Evolutionary conservation across 2,888 invertebrate genomes (phyloP), one percentile per base, ranked within the genome.

Genomic region (Hanleya hanleyi): DNA sequence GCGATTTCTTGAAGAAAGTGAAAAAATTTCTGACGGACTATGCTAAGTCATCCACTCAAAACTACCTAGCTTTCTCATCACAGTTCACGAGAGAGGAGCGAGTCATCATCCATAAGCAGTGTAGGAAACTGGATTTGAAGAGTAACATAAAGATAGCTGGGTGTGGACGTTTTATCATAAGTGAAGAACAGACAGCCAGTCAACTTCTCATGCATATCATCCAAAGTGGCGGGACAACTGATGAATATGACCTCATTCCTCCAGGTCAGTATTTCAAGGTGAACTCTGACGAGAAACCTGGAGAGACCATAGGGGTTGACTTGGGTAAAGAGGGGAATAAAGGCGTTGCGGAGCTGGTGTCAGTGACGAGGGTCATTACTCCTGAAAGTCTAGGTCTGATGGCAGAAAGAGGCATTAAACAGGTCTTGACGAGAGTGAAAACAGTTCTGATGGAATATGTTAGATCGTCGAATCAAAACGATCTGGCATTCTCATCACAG

Each of bases 291-390:
- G n/a, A n/a, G n/a, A n/a, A n/a, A n/a, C n/a, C n/a, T n/a, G n/a
- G n/a, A n/a, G n/a, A n/a, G n/a, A n/a, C n/a, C n/a, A 90, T 91
- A 5, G 95, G 95, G 0, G 94, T 94, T 5, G 94, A 94, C 0
- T 90, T 95, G 1, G 95, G 95, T 0, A 91, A 92, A 0, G 90
- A 92, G 0, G 90, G 90, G 0, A 93, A 92, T 0, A 92, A 92
- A 64, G 95, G 95, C 0, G 93, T 94, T 41, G 92, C 91, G 0
- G 93, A 94, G 77, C 95, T 95, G 33, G 90, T 93, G 0, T 87
- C 78, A 1, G 61, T 81, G 35, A 81, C 81, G 12, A 77, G 74
- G 38, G 83, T 88, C 4, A 80, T 89, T 70, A 86, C 83, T 65
- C 77, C 87, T 37, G 83, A 84, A 73, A 89, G 91, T 22, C 78